Evolutionary conservation across 64 coral and sea anemone genomes (phyloP), one percentile per base, ranked within the genome.

Genomic region (Dendronephthya gigantea): DNA sequence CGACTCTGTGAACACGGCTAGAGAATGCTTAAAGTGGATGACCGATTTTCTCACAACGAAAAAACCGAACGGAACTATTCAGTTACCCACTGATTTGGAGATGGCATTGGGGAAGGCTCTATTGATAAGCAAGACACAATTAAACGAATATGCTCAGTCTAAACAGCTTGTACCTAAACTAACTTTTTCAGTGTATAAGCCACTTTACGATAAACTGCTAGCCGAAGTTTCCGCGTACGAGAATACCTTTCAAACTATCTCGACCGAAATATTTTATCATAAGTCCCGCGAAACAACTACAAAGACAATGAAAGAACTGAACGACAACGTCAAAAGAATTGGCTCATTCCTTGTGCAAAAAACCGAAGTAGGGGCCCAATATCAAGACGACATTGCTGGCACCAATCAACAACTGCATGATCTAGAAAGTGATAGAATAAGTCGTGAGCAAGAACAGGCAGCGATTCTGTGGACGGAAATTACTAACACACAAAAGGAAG

Each of bases 101-200:
- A 82, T 88, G 87, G 72, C 83, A 12, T 81, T 88, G 30, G 87
- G 87, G 13, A 75, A 79, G 66, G 87, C 51, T 23, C 68, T 88
- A 45, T 29, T 88, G 15, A 66, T 88, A 83, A 48, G 47, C 13
- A 88, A 88, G 87, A 88, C 87, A 27, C 49, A 83, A 37, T 40
- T 88, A 17, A 88, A 75, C 66, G 81, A 88, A 65, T 88, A 88
- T 30, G 87, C 87, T 25, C 83, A 68, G 33, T 88, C 87, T 48
- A 83, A 50, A 40, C 81, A 83, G 25, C 30, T 65, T n/a, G 87
- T 88, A 23, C 87, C 79, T 0, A 88, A 30, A 40, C 28, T 88
- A 27, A 88, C 28, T 27, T 88, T 88, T 14, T 81, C 47, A 31
- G 33, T 83, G 43, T 88, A 88, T 17, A 49, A 88, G 83, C 81